These are phyloP conservation scores for Lottia gigantea DNA, from an alignment of 2,888 invertebrate species.

Conservation along the genomic window DNA sequence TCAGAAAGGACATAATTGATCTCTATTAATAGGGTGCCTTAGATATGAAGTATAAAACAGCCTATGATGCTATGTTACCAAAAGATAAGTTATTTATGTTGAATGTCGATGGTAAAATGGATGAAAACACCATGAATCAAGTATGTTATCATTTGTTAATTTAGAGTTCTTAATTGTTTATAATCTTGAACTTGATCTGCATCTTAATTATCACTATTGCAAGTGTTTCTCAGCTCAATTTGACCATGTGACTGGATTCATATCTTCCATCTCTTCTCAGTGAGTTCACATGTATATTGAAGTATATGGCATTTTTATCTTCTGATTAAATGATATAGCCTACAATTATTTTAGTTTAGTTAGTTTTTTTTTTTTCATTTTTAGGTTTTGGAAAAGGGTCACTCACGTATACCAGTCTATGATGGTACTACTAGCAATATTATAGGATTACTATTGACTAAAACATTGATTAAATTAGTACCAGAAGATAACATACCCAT, in stretches of 20 bases:
- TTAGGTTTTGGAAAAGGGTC: constrained; percentile 53
- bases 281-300: background rate
- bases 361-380: constrained; percentile 15
- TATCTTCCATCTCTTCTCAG: background rate
- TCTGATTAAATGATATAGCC: background rate
- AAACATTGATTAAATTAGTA: constrained; percentile 60
- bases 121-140: constrained; percentile 48
- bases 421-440: constrained; percentile 51
- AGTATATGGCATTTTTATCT: background rate
- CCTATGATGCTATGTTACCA: constrained; percentile 58
- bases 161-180: too few relatives aligned
- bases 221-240: too few relatives aligned
- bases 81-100: constrained; percentile 60
- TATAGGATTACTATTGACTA: constrained; percentile 59
- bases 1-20: background rate
- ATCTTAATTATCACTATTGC: background rate
- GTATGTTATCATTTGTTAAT: constrained; percentile 36
- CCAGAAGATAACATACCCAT: constrained; percentile 57
- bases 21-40: constrained; percentile 55
- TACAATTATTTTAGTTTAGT: background rate
- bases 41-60: constrained; percentile 62
- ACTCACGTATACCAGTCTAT: constrained; percentile 65
- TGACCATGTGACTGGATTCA: too few relatives aligned
- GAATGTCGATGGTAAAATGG: constrained; percentile 45
- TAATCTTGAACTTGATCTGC: too few relatives aligned